Percentiles rank a stretch among this genome's conserved stretches.
These are phyloP conservation scores for Otus scops DNA, from an alignment of 2,797 vertebrate species.

Conservation along the genomic window DNA sequence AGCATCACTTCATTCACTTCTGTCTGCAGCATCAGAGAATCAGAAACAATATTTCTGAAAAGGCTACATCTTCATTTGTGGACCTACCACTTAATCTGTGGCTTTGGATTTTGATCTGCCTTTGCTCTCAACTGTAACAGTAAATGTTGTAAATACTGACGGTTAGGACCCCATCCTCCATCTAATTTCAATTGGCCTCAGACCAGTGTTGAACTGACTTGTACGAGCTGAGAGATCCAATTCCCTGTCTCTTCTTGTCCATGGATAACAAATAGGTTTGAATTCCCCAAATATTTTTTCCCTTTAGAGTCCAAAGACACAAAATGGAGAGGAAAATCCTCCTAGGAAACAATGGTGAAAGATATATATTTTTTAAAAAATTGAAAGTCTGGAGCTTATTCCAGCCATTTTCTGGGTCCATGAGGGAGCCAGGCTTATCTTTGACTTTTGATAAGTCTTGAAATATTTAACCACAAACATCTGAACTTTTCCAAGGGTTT, in stretches of 20 bases:
- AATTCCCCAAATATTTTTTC: neutral
- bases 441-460: slow-evolving; percentile 40
- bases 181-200: neutral
- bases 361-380: neutral
- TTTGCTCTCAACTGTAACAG: neutral
- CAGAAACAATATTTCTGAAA: neutral
- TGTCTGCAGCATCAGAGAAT: neutral
- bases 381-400: neutral
- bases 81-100: neutral
- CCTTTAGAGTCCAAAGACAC: neutral
- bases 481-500: slow-evolving; percentile 18
- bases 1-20: neutral
- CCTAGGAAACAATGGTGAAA: neutral
- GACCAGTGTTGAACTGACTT: neutral
- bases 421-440: slow-evolving; percentile 3
- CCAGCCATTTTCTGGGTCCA: neutral
- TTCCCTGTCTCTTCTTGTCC: neutral
- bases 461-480: slow-evolving; percentile 60
- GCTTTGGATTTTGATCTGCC: neutral
- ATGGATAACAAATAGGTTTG: neutral
- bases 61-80: neutral
- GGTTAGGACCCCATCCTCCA: neutral
- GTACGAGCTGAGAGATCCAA: neutral
- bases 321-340: neutral
- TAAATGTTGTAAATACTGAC: neutral